Evolutionary conservation across 2,113 vertebrate species (phyloP), one percentile per base, ranked within the genome.

Genomic region (Rhizomys pruinosus): DNA sequence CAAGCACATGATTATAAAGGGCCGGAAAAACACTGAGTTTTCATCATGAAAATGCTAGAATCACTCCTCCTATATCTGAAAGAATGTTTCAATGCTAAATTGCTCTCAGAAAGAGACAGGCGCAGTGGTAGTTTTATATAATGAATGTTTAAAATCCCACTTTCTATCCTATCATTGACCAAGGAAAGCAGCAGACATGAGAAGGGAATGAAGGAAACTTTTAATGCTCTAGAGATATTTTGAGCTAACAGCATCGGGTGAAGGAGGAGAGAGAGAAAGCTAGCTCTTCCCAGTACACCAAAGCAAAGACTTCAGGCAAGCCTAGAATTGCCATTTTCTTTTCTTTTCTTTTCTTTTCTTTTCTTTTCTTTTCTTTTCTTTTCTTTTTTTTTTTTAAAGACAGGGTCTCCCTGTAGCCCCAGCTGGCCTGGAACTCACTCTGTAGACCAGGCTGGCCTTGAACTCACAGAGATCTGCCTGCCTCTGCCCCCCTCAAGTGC

Each of bases 141-240:
- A 95, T 79, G 78, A 94, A 88, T 55, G 37, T 79, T 29, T 94
- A 66, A 72, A 74, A 68, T 74, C 23, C 73, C 66, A 37, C n/a
- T 71, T 89, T 80, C 61, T 39, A 39, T 15, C 55, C 44, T 94
- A 77, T 96, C 93, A 90, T 80, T 96, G 95, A 94, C 64, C 63
- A 47, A 90, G 95, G 52, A 57, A 71, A 92, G 64, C 42, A 94
- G 84, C 52, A 66, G 61, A 59, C 81, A 3, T 78, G 34, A 85
- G 64, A 77, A 91, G 84, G 68, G 23, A 87, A 87, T 61, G 25
- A 87, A 94, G 81, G n/a, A 79, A 74, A 44, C 84, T 23, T 91
- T 87, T 93, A 81, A 82, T 15, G 5, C 85, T 96, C n/a, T n/a
- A n/a, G 19, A 68, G 39, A 93, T 93, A 89, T 92, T 92, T 87